A percentile compares a stretch with the other conserved stretches of the same genome.
Conservation (phyloP, 2,888 invertebrate genomes). For the Volucella inanis region DNA sequence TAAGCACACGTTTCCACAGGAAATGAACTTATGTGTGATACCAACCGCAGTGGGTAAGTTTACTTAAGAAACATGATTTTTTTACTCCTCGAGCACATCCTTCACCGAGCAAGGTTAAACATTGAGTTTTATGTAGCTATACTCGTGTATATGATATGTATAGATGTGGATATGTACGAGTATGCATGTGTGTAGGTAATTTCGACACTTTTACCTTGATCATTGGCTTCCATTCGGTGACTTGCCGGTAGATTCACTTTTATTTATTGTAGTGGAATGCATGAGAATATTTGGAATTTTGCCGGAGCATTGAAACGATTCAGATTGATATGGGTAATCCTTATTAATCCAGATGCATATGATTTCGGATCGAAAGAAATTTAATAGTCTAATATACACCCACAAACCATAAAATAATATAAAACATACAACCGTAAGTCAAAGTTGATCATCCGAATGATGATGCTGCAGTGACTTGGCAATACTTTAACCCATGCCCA, state of each 20-base stretch:
- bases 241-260: conserved; percentile 51
- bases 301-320: neutral
- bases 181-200: neutral
- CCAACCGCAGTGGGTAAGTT: conserved; percentile 9
- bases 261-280: conserved; percentile 55
- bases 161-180: too few relatives aligned
- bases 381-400: conserved; percentile 60
- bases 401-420: conserved; percentile 42
- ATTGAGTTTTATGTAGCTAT: too few relatives aligned
- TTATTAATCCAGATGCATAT: conserved; percentile 4
- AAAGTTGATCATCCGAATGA: conserved; percentile 65
- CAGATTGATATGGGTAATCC: neutral
- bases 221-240: conserved; percentile 21
- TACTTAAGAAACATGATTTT: conserved; percentile 39
- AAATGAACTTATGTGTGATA: conserved; percentile 30
- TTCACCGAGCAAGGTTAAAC: conserved; percentile 7
- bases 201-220: conserved; percentile 37
- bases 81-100: conserved; percentile 50
- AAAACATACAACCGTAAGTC: conserved; percentile 23
- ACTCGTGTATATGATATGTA: neutral
- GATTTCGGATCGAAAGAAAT: conserved; percentile 50
- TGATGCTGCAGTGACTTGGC: conserved; percentile 70
- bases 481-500: conserved; percentile 8
- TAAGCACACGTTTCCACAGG: conserved; percentile 21
- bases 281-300: conserved; percentile 63